Percentiles rank a stretch among this genome's conserved stretches.
Evolutionary conservation across 2,888 invertebrate species (phyloP).

Genomic region (Heliconius aoede): DNA sequence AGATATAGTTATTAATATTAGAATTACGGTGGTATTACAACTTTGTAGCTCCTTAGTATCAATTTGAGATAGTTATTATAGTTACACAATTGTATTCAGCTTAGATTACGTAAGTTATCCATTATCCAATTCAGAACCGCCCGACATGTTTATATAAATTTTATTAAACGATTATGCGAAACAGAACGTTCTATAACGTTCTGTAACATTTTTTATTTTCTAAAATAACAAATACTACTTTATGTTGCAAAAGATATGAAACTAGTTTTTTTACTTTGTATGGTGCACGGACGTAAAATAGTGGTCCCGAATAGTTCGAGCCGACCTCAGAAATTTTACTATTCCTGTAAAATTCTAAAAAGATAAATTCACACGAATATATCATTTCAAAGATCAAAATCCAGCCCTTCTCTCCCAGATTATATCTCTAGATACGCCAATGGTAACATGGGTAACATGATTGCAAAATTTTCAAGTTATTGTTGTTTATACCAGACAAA

Average conservation of each 20-base stretch:
- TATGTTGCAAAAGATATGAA: neutral
- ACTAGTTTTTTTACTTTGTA: no score
- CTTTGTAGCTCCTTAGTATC: neutral
- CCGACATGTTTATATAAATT: neutral
- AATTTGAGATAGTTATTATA: neutral
- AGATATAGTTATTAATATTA: neutral
- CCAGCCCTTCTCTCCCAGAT: no score
- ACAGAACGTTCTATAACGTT: no score
- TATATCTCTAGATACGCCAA: no score
- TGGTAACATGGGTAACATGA: neutral
- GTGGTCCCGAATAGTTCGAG: no score
- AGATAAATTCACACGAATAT: no score
- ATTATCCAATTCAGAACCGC: neutral
- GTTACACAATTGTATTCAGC: slow-evolving; percentile 4
- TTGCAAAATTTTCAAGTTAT: slow-evolving; percentile 4
- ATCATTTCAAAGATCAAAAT: no score
- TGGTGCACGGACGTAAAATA: no score
- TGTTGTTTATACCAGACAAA: slow-evolving; percentile 2
- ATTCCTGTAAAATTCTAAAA: no score
- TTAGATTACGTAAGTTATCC: slow-evolving; percentile 13
- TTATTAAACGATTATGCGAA: no score
- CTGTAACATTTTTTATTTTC: neutral
- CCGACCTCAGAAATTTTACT: no score
- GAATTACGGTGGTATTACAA: neutral
- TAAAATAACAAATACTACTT: neutral